These are phyloP conservation scores for Pleuronectes platessa DNA, from an alignment of 2,113 vertebrate species.

Conservation along the genomic window DNA sequence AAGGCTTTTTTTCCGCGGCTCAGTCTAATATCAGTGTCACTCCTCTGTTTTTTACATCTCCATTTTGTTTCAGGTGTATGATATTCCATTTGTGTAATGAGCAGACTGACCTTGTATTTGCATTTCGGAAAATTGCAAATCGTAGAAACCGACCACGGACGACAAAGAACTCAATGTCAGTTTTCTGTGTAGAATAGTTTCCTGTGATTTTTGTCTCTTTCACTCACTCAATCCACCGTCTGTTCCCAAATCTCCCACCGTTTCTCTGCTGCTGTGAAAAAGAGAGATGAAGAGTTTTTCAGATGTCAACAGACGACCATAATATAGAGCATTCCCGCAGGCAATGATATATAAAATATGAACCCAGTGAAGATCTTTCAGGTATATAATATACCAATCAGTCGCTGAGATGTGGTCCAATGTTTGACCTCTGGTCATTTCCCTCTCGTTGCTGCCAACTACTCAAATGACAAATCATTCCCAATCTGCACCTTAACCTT, in stretches of 20 bases:
- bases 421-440: conserved; percentile 31
- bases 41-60: conserved; percentile 47
- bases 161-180: conserved; percentile 31
- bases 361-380: conserved; percentile 11
- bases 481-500: conserved; percentile 60
- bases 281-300: conserved; percentile 1
- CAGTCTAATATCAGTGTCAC: conserved; percentile 13
- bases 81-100: conserved; percentile 60
- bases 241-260: conserved; percentile 6
- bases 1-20: conserved; percentile 12
- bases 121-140: conserved; percentile 52
- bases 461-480: conserved; percentile 55
- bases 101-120: conserved; percentile 58
- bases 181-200: conserved; percentile 28
- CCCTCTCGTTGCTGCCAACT: conserved; percentile 35
- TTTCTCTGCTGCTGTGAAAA: conserved; percentile 6
- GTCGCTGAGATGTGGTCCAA: conserved; percentile 15
- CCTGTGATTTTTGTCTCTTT: conserved; percentile 12
- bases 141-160: conserved; percentile 23
- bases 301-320: conserved; percentile 22
- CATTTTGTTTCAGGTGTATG: conserved; percentile 49
- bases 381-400: conserved; percentile 28
- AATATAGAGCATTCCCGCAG: conserved; percentile 10
- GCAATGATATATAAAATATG: conserved; percentile 15
- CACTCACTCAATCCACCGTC: conserved; percentile 2